Evolutionary conservation across 2,797 vertebrate genomes (phyloP), one percentile per base, ranked within the genome.

Genomic region (Enteromius viviparus): DNA sequence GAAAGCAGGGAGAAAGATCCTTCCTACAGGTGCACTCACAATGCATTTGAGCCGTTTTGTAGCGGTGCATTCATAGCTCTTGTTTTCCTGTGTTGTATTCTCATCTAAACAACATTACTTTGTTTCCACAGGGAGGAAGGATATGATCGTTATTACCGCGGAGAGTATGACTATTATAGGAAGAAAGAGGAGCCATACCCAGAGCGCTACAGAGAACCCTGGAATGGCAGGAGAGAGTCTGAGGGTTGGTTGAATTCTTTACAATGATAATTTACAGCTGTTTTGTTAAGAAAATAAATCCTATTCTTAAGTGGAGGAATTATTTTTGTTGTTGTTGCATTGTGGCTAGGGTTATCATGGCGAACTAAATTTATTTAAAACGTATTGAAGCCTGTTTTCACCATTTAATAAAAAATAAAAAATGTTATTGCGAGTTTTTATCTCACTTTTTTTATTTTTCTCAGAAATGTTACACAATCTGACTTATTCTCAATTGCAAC

Each of bases 101-200:
- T 76, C 6, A 29, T 40, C 29, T 58, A 58, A 69, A 70, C 29
- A 17, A n/a, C 15, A 1, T 68, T 42, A 82, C 47, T 60, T 10
- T 53, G 75, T 14, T 74, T 80, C 5, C 17, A 17, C 40, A 94
- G 96, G 89, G 97, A 97, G 0, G 96, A 97, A 8, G 87, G 90
- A 1, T 96, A 95, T 0, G 97, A 99, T 69, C 92, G 96, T 9
- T 97, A 95, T 85, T 92, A 93, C 74, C 95, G 96, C 21, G 77
- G 95, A 0, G 94, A 91, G 64, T 90, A 97, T 0, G 97, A 98
- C 47, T 95, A 93, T 84, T 96, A 95, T 82, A 93, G 96, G 29
- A 97, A 96, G 87, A 98, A 97, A 87, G 97, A 98, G 0, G 97
- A 98, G 5, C 77, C 95, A 0, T 97, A 91, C 81, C 92, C 95